Evolutionary conservation across 2,797 vertebrate species (phyloP).

Genomic region (Gephyroberyx darwinii): DNA sequence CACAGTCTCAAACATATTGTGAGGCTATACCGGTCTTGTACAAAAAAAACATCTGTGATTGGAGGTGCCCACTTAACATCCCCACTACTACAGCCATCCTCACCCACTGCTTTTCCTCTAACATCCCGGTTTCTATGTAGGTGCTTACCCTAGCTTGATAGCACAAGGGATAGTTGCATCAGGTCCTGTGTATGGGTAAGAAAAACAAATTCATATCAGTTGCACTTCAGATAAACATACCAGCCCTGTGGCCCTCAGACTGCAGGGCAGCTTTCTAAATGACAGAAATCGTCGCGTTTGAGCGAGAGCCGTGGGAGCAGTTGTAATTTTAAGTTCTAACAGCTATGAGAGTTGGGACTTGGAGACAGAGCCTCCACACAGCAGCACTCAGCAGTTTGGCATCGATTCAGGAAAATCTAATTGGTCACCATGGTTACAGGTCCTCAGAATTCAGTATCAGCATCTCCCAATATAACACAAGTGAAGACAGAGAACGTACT

Average conservation of each 20-base stretch:
- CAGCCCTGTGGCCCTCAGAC: not conserved
- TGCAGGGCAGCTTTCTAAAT: not conserved
- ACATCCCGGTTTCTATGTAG: not conserved
- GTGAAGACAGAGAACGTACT: slow-evolving; percentile 31
- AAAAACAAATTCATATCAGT: not conserved
- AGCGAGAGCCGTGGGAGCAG: slow-evolving; percentile 29
- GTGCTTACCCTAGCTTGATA: not conserved
- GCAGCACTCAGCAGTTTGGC: slow-evolving; percentile 55
- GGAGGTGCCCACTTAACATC: not conserved
- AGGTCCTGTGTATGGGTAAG: not conserved
- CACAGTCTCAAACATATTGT: not conserved
- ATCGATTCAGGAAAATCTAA: slow-evolving; percentile 60
- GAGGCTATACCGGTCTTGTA: not conserved
- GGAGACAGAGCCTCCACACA: slow-evolving; percentile 37
- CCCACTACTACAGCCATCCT: not conserved
- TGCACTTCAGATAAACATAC: slow-evolving; percentile 19
- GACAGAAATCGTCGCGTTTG: slow-evolving; percentile 5
- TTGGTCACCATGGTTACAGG: slow-evolving; percentile 69
- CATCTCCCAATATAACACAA: slow-evolving; percentile 45
- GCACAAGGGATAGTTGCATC: not conserved
- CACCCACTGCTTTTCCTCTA: not conserved
- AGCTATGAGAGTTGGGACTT: slow-evolving; percentile 40
- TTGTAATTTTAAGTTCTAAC: slow-evolving; percentile 56
- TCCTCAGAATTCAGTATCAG: slow-evolving; percentile 42
- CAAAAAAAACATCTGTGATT: not conserved